These are phyloP conservation scores for Apamea crenata DNA, from an alignment of 2,888 invertebrate species.

Conservation along the genomic window DNA sequence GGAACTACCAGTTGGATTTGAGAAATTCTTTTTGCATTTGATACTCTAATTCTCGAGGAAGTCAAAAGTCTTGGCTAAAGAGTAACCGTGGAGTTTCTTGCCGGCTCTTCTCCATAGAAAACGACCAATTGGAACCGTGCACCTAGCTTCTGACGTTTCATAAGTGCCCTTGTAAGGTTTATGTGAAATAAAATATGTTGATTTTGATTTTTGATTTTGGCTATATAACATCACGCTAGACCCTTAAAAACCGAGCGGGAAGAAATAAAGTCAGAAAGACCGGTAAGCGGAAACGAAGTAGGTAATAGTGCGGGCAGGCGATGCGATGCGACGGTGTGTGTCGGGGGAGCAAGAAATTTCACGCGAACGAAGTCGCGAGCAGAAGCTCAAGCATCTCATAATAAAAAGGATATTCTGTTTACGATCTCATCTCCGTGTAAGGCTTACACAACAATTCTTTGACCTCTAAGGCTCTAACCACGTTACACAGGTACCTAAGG, in stretches of 20 bases:
- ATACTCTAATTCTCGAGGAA: neutral
- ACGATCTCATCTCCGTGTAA: neutral
- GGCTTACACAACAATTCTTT: neutral
- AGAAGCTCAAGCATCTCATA: neutral
- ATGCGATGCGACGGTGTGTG: neutral
- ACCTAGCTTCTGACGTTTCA: no score
- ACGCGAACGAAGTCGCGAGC: neutral
- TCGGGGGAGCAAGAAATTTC: neutral
- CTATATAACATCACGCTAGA: neutral
- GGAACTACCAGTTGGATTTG: neutral
- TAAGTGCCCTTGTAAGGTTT: no score
- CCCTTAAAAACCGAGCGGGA: neutral
- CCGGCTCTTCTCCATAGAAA: no score
- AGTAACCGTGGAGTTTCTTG: no score
- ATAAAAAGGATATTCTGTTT: conserved; percentile 6
- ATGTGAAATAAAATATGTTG: no score
- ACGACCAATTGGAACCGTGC: no score
- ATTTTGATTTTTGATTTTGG: neutral
- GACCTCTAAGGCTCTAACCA: conserved; percentile 11
- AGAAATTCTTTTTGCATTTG: neutral
- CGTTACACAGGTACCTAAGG: conserved; percentile 19
- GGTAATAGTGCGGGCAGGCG: neutral
- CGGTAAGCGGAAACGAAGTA: neutral
- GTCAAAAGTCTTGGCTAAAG: no score
- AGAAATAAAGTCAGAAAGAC: neutral